A percentile compares a stretch with the other conserved stretches of the same genome.
phyloP scores from a whole-genome alignment of 2,888 invertebrate genomes.

The Oconnorella tubifera region DNA sequence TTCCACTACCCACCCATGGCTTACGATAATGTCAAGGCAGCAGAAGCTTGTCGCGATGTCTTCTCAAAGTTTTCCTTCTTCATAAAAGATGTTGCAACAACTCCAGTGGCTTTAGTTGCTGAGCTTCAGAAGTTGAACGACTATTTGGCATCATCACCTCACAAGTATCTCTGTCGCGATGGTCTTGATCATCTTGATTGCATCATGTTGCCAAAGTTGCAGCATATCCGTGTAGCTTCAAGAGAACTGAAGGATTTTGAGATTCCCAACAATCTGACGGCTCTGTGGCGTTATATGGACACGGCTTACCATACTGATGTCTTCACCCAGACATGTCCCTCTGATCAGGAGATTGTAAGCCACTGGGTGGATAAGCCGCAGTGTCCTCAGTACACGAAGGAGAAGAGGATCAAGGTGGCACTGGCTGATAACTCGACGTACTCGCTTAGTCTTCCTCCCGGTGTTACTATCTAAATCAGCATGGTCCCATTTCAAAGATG shows the following conservation, averaged over 20 bases:
- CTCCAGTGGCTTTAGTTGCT: constrained; percentile 53
- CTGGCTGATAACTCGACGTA: constrained; percentile 6
- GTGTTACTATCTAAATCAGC: neutral
- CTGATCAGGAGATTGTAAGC: constrained; percentile 61
- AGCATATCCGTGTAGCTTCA: constrained; percentile 59
- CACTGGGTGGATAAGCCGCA: constrained; percentile 60
- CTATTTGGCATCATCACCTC: constrained; percentile 48
- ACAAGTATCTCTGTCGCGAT: constrained; percentile 56
- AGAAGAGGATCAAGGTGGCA: constrained; percentile 25
- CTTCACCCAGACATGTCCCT: constrained; percentile 59
- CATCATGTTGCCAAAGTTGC: constrained; percentile 59
- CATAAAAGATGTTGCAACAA: constrained; percentile 59
- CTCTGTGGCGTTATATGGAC: constrained; percentile 58
- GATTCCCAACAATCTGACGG: constrained; percentile 55
- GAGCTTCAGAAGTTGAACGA: constrained; percentile 57
- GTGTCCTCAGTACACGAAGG: constrained; percentile 49
- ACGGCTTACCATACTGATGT: constrained; percentile 56
- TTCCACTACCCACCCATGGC: constrained; percentile 54
- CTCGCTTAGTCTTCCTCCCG: neutral
- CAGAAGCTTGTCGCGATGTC: constrained; percentile 54
- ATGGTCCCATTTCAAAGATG: too few relatives aligned
- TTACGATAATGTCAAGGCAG: constrained; percentile 56
- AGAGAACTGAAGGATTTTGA: constrained; percentile 57
- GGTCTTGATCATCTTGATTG: constrained; percentile 58
- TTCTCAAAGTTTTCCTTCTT: constrained; percentile 61